phyloP scores from a whole-genome alignment of 2,888 invertebrate genomes.

The Bombylius discolor region DNA sequence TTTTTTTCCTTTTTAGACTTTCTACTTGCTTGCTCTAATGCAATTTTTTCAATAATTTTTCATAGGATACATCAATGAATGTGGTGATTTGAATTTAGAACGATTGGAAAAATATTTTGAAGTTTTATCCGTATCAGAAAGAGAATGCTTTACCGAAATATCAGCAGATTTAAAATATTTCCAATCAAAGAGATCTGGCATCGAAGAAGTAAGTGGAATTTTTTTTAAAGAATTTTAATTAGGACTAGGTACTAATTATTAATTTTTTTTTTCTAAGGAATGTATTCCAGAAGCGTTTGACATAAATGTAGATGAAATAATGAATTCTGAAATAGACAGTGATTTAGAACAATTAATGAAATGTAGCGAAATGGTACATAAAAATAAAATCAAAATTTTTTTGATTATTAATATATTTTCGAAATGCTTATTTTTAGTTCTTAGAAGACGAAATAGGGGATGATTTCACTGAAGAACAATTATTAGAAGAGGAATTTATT shows the following conservation, averaged over 20 bases:
- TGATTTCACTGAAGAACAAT: slow-evolving; percentile 38
- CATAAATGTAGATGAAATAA: slow-evolving; percentile 24
- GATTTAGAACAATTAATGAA: slow-evolving; percentile 28
- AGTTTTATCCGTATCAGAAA: slow-evolving; percentile 57
- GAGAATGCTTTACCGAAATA: slow-evolving; percentile 60
- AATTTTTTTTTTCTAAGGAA: slow-evolving; percentile 14
- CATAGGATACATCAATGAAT: slow-evolving; percentile 84
- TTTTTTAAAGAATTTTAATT: neutral
- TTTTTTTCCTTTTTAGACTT: neutral
- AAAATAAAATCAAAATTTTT: neutral
- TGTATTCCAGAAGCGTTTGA: slow-evolving; percentile 28
- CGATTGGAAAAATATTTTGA: slow-evolving; percentile 79
- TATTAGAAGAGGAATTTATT: slow-evolving; percentile 59
- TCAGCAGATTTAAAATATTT: slow-evolving; percentile 75
- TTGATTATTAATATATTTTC: too few relatives aligned
- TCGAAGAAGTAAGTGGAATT: neutral
- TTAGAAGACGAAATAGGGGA: slow-evolving; percentile 30
- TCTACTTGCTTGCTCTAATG: neutral
- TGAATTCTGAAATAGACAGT: slow-evolving; percentile 17
- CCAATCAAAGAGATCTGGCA: slow-evolving; percentile 57
- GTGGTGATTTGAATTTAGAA: slow-evolving; percentile 65
- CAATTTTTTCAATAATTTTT: slow-evolving; percentile 11
- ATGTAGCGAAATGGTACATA: slow-evolving; percentile 24
- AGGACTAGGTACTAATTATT: neutral
- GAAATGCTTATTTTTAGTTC: slow-evolving; percentile 15